These are phyloP conservation scores for Heliangelus exortis DNA, from an alignment of 2,797 vertebrate species.

Conservation along the genomic window DNA sequence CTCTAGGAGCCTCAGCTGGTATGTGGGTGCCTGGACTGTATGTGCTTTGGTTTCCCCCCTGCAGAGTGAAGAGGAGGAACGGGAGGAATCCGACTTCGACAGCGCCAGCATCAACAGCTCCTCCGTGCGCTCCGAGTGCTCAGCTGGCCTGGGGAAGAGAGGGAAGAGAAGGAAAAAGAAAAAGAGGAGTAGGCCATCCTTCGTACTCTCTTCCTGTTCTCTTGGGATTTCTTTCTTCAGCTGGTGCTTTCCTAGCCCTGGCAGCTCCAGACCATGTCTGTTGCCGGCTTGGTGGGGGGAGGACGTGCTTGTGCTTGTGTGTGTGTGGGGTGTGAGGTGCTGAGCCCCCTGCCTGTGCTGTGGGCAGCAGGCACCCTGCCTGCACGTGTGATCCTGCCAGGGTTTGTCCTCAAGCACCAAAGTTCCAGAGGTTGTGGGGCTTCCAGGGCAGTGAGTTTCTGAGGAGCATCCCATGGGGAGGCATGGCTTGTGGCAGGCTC, in stretches of 20 bases:
- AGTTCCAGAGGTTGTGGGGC: neutral
- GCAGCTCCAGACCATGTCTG: neutral
- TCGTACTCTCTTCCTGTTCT: conserved; percentile 26
- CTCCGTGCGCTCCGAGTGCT: conserved; percentile 91
- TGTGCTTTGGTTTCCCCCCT: neutral
- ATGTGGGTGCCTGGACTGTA: neutral
- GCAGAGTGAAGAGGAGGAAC: conserved; percentile 97
- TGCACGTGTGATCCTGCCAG: neutral
- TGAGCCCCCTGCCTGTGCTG: neutral
- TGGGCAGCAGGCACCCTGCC: neutral
- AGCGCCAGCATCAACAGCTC: conserved; percentile 95
- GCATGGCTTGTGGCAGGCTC: neutral
- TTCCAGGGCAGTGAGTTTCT: neutral
- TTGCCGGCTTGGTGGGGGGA: neutral
- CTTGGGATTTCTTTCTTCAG: neutral
- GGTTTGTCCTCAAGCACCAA: neutral
- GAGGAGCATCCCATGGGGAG: neutral
- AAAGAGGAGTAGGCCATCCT: conserved; percentile 89
- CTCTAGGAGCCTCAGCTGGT: neutral
- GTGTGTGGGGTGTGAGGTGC: neutral
- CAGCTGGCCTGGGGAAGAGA: conserved; percentile 87
- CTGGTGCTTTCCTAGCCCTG: neutral
- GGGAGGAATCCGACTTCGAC: conserved; percentile 96
- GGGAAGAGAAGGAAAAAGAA: conserved; percentile 89
- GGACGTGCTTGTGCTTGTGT: neutral